Conservation (phyloP, 2,113 vertebrate genomes). For the Trogon surrucura region DNA sequence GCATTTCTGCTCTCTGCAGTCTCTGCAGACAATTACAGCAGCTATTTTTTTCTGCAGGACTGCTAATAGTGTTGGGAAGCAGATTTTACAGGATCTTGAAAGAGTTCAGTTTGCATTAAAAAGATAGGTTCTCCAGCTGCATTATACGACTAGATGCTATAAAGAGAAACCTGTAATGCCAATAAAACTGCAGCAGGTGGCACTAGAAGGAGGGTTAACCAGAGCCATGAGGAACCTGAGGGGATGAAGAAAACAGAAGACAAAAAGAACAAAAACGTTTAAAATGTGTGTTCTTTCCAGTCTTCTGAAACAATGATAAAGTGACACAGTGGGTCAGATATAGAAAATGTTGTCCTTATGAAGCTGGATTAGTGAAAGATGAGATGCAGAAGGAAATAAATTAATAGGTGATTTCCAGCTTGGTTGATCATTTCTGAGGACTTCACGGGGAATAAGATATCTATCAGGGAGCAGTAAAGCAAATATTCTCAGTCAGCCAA, state of each 20-base stretch:
- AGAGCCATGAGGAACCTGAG: not conserved
- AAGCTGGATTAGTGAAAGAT: not conserved
- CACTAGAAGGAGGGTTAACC: constrained; percentile 9
- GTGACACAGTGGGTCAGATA: not conserved
- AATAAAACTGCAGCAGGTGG: constrained; percentile 8
- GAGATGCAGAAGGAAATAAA: not conserved
- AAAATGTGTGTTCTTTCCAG: not conserved
- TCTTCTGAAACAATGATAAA: not conserved
- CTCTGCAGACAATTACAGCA: not conserved
- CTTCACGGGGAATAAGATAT: not conserved
- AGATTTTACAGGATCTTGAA: not conserved
- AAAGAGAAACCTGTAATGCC: not conserved
- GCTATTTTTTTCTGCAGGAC: not conserved
- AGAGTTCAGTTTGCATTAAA: not conserved
- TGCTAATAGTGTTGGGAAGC: not conserved
- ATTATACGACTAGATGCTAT: not conserved
- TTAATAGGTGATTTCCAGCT: not conserved
- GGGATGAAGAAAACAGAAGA: not conserved
- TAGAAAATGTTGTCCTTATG: not conserved
- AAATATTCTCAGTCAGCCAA: not conserved
- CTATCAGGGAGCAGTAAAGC: not conserved
- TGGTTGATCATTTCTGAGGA: not conserved
- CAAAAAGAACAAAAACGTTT: not conserved
- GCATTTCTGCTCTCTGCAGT: constrained; percentile 4
- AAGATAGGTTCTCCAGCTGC: not conserved